Percentiles rank a stretch among this genome's conserved stretches.
Conservation (phyloP, 2,797 vertebrate genomes). For the Serranus cabrilla region DNA sequence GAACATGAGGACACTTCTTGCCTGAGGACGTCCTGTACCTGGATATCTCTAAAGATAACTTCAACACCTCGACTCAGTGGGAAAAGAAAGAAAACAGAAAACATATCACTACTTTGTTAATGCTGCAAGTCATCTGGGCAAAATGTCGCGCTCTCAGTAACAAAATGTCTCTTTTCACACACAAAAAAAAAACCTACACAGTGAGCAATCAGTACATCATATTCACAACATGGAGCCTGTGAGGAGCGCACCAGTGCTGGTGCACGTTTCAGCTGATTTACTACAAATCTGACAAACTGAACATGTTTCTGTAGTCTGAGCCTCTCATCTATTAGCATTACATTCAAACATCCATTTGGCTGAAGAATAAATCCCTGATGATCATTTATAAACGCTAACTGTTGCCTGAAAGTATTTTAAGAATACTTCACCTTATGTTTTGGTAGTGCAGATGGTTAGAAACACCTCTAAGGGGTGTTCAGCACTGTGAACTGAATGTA, state of each 20-base stretch:
- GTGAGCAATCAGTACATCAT: constrained; percentile 40
- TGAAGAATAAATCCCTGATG: not conserved
- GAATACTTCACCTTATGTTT: not conserved
- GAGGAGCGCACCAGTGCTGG: not conserved
- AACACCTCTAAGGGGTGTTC: not conserved
- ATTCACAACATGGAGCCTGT: constrained; percentile 52
- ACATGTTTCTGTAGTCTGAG: not conserved
- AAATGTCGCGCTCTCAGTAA: constrained; percentile 30
- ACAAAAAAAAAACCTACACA: constrained; percentile 39
- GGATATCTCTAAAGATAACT: constrained; percentile 20
- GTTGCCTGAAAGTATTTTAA: not conserved
- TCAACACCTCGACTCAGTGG: constrained; percentile 29
- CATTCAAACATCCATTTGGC: not conserved
- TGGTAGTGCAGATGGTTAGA: not conserved
- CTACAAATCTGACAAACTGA: not conserved
- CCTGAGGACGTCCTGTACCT: constrained; percentile 46
- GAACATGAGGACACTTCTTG: constrained; percentile 6
- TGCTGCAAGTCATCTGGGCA: constrained; percentile 70
- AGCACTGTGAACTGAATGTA: not conserved
- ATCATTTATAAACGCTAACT: not conserved
- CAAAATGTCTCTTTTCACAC: constrained; percentile 40
- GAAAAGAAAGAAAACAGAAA: constrained; percentile 5
- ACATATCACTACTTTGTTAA: constrained; percentile 39
- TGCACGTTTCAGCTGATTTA: constrained; percentile 25
- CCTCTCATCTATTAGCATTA: constrained; percentile 4